A percentile compares a stretch with the other conserved stretches of the same genome.
phyloP scores from a whole-genome alignment of 2,113 vertebrate species.

The Cettia cetti region DNA sequence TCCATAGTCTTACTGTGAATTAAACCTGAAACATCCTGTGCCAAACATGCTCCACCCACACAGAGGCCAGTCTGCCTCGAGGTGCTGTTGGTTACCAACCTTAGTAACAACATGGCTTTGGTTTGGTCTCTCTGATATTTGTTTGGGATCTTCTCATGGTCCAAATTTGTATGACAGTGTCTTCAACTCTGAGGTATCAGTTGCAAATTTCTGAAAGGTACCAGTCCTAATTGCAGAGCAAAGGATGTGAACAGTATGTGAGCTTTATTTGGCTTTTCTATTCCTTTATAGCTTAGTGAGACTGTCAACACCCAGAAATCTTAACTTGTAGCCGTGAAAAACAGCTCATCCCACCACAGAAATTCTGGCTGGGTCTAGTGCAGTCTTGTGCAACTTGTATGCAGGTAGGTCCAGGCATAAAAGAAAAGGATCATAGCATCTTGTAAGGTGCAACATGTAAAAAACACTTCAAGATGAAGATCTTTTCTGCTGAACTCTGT shows the following conservation, averaged over 20 bases:
- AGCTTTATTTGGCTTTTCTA: neutral
- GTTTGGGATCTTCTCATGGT: neutral
- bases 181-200: neutral
- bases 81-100: neutral
- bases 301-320: neutral
- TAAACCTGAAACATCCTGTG: neutral
- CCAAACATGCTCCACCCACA: neutral
- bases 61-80: fast-evolving
- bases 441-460: neutral
- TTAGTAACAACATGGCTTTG: neutral
- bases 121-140: neutral
- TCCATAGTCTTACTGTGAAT: neutral
- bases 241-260: neutral
- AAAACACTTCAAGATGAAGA: neutral
- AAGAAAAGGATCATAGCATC: neutral
- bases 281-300: neutral
- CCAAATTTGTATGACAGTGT: neutral
- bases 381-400: neutral
- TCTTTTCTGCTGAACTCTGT: neutral
- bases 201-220: neutral
- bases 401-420: neutral
- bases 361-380: neutral
- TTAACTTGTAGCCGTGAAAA: neutral
- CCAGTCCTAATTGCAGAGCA: neutral
- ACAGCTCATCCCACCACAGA: neutral